These are phyloP conservation scores for Diachasmimorpha longicaudata DNA, from an alignment of 1,140 invertebrate species.

Conservation along the genomic window DNA sequence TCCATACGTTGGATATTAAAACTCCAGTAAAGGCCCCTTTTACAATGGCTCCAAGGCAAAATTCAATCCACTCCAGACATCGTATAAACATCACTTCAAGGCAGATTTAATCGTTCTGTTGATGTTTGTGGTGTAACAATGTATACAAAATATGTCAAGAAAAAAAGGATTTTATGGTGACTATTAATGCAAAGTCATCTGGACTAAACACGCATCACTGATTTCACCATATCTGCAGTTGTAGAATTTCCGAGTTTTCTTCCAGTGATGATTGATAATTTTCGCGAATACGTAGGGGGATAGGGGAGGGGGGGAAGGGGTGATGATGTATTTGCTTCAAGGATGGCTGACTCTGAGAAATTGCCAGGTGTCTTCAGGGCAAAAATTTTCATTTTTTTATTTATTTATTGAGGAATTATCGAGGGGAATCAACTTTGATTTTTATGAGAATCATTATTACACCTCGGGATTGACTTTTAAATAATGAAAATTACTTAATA, in stretches of 20 bases:
- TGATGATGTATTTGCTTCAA: not conserved
- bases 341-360: not conserved
- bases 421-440: not conserved
- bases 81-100: not conserved
- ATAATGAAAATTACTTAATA: not conserved
- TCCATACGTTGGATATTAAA: not conserved
- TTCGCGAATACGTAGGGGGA: too few species aligned
- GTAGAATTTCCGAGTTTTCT: constrained; percentile 10
- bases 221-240: constrained; percentile 7
- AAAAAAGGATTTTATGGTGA: constrained; percentile 13
- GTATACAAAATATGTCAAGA: not conserved
- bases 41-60: not conserved
- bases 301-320: too few species aligned
- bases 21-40: not conserved
- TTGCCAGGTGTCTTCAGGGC: not conserved
- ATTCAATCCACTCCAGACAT: not conserved
- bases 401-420: not conserved
- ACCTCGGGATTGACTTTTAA: not conserved
- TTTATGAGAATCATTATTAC: not conserved
- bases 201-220: constrained; percentile 20
- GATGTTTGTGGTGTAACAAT: not conserved
- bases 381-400: not conserved
- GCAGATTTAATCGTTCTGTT: not conserved
- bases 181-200: constrained; percentile 20
- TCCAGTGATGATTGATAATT: constrained; percentile 4